Base-by-base conservation (phyloP, 2,797 vertebrate genomes). In the Enteromius trimaculatus region DNA sequence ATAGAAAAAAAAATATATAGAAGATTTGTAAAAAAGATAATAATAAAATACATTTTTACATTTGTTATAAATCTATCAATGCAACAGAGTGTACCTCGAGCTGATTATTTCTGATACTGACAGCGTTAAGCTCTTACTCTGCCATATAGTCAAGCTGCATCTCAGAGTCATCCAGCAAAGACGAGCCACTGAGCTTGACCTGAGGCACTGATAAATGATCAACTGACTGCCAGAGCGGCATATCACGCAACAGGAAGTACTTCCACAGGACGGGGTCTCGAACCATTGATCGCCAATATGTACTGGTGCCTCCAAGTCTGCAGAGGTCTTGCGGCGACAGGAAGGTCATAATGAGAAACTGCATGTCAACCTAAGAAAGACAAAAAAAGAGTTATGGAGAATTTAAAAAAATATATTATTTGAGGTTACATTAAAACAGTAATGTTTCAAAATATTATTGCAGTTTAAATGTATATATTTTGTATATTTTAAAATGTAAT, bases 231-330 rank as follows among this genome's bases (percentile, higher is more conserved):
- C 98, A 99, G 19, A 89, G 75, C 0, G 94, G 95, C 86, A 97
- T 93, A 89, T 98, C 98, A 62, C 96, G 92, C 69, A 96, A 80
- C 64, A 99, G 91, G 87, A 98, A 96, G 85, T 96, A 97, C 82
- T 94, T 94, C 98, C 98, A 99, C 60, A 99, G 91, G 88, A 99
- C 86, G 0, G 96, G 96, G 87, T 99, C 98, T 86, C 91, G 92
- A 13, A 97, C 95, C 84, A 96, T 89, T 23, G 90, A 91, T 75
- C 94, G 95, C 97, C 97, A 99, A 34, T 98, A 98, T 3, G 21
- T 92, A 89, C 92, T 95, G 10, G 96, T 96, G 84, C 95, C 94
- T 84, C 97, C 97, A 86, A 99, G 89, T 42, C 85, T 89, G 88
- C 96, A 98, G 74, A 99, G 80, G 55, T 98, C 97, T 88, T 92